A percentile compares a stretch with the other conserved stretches of the same genome.
These are phyloP conservation scores for Sminthurinus aureus DNA, from an alignment of 2,888 invertebrate species.

Conservation along the genomic window DNA sequence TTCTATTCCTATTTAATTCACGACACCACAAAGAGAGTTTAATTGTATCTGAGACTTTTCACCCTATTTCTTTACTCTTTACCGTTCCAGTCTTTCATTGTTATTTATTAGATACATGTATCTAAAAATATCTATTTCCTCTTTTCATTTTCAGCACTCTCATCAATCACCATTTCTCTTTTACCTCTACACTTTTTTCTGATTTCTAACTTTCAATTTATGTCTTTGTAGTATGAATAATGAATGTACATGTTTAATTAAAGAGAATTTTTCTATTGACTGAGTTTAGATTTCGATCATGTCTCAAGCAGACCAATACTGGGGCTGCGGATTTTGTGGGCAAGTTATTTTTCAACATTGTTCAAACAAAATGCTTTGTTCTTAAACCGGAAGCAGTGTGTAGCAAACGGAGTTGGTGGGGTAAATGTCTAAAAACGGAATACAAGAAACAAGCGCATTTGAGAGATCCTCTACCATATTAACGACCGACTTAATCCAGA, in stretches of 20 bases:
- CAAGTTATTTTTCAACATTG: constrained; percentile 91
- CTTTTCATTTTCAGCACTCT: too few relatives aligned
- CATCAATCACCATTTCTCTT: neutral
- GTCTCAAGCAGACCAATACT: constrained; percentile 85
- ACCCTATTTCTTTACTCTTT: too few relatives aligned
- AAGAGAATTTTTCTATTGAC: constrained; percentile 61
- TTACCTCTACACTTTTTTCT: neutral
- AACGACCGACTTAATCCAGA: neutral
- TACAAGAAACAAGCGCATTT: constrained; percentile 68
- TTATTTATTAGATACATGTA: too few relatives aligned
- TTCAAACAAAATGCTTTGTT: constrained; percentile 93
- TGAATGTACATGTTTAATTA: neutral
- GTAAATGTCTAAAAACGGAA: constrained; percentile 71
- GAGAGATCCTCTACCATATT: constrained; percentile 72
- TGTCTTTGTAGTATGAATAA: neutral
- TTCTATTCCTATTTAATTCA: too few relatives aligned
- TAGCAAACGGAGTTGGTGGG: constrained; percentile 80
- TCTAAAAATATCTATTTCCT: too few relatives aligned
- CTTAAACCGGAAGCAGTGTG: constrained; percentile 81
- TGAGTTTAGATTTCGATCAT: constrained; percentile 83
- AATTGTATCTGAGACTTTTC: too few relatives aligned
- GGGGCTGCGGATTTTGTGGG: constrained; percentile 90
- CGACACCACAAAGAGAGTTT: too few relatives aligned
- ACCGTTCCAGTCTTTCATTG: too few relatives aligned
- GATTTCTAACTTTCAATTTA: neutral